phyloP scores from a whole-genome alignment of 2,888 invertebrate genomes.

The Drosophila eohydei region DNA sequence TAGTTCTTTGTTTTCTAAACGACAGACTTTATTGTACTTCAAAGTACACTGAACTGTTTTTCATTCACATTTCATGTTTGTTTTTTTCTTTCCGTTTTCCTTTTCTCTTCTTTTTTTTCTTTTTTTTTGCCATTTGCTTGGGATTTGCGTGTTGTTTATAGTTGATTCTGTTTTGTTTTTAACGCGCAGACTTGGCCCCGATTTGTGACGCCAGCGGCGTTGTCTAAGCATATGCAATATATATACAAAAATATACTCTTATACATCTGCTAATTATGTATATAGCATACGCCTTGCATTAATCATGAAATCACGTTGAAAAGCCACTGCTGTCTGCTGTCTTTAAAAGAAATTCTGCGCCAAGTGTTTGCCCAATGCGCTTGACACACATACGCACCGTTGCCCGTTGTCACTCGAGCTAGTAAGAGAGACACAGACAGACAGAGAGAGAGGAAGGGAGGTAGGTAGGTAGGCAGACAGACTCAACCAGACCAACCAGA shows the following conservation, averaged over 20 bases:
- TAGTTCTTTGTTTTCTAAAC: background rate
- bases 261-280: slow-evolving; percentile 16
- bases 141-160: slow-evolving; percentile 62
- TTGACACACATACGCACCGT: slow-evolving; percentile 70
- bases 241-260: background rate
- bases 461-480: background rate
- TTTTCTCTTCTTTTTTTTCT: slow-evolving; percentile 17
- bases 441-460: background rate
- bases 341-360: slow-evolving; percentile 59
- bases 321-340: slow-evolving; percentile 17
- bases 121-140: slow-evolving; percentile 46
- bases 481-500: slow-evolving; percentile 1
- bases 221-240: slow-evolving; percentile 50
- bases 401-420: slow-evolving; percentile 16
- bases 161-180: slow-evolving; percentile 34
- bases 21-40: slow-evolving; percentile 11
- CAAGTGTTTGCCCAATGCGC: slow-evolving; percentile 73
- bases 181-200: slow-evolving; percentile 73
- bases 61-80: slow-evolving; percentile 48
- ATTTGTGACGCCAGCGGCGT: slow-evolving; percentile 59
- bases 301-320: slow-evolving; percentile 64
- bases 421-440: background rate
- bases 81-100: slow-evolving; percentile 18
- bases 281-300: slow-evolving; percentile 60
- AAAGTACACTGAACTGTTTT: slow-evolving; percentile 48